Percentiles rank a stretch among this genome's conserved stretches.
Conservation (phyloP, 37 sponge, comb jelly and placozoan species). For the Eunapius fragilis region DNA sequence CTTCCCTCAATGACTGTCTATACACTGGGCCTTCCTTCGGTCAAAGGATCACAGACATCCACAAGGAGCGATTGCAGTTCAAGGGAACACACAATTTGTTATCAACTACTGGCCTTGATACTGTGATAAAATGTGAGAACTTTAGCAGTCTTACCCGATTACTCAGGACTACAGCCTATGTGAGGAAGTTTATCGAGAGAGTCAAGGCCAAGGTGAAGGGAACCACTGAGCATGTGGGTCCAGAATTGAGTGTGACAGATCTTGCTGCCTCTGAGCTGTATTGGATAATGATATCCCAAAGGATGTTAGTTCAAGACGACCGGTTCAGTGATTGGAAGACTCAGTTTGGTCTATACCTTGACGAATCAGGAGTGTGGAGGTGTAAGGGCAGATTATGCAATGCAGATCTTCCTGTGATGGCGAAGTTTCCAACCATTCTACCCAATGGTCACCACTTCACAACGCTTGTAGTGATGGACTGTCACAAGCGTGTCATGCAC, state of each 20-base stretch:
- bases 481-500: conserved; percentile 23
- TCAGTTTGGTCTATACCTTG: conserved; percentile 26
- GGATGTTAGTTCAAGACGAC: background rate
- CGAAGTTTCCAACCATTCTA: conserved; percentile 21
- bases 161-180: conserved; percentile 22
- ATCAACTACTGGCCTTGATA: background rate
- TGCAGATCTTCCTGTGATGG: conserved; percentile 1
- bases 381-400: conserved; percentile 29
- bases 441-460: conserved; percentile 22
- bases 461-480: conserved; percentile 5
- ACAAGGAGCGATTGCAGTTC: background rate
- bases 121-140: conserved; percentile 17
- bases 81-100: background rate
- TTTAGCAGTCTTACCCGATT: conserved; percentile 21
- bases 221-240: background rate
- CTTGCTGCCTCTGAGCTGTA: too few species aligned
- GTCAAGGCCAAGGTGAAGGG: background rate
- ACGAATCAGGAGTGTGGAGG: conserved; percentile 34
- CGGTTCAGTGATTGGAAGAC: conserved; percentile 2
- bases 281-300: conserved; percentile 7
- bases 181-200: conserved; percentile 17
- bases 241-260: background rate
- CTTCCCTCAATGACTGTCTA: too few species aligned
- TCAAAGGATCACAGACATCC: too few species aligned
- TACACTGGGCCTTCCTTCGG: too few species aligned